These are phyloP conservation scores for Hycleus cichorii DNA, from an alignment of 1,140 invertebrate species.

Conservation along the genomic window DNA sequence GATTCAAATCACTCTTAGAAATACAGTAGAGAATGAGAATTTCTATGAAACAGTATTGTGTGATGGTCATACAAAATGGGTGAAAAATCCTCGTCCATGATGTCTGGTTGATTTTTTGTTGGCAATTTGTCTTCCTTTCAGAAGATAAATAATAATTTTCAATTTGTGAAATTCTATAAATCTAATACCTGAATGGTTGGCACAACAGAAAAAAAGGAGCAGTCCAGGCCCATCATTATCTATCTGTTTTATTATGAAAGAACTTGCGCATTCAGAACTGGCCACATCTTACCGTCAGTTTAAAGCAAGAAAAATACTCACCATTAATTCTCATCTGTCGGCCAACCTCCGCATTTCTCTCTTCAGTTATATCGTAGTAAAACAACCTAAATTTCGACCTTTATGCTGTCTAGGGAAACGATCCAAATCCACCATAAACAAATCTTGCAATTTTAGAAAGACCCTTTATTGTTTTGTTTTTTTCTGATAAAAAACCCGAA, in stretches of 20 bases:
- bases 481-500: too few species aligned
- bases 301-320: slow-evolving; percentile 34
- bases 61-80: too few species aligned
- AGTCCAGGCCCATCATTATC: slow-evolving; percentile 15
- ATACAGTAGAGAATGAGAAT: too few species aligned
- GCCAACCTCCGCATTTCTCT: background rate
- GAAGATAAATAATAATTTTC: background rate
- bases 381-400: background rate
- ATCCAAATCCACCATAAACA: too few species aligned
- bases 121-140: too few species aligned
- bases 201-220: background rate
- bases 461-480: too few species aligned
- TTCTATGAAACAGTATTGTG: too few species aligned
- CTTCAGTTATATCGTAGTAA: background rate
- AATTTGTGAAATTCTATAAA: background rate
- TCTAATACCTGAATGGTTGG: background rate
- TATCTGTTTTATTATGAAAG: slow-evolving; percentile 16
- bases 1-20: too few species aligned
- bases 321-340: slow-evolving; percentile 36
- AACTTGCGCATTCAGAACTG: slow-evolving; percentile 20
- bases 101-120: too few species aligned
- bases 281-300: slow-evolving; percentile 31
- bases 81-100: too few species aligned
- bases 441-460: too few species aligned
- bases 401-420: too few species aligned